Conservation (phyloP, 2,888 invertebrate species). For the Andrena camellia region DNA sequence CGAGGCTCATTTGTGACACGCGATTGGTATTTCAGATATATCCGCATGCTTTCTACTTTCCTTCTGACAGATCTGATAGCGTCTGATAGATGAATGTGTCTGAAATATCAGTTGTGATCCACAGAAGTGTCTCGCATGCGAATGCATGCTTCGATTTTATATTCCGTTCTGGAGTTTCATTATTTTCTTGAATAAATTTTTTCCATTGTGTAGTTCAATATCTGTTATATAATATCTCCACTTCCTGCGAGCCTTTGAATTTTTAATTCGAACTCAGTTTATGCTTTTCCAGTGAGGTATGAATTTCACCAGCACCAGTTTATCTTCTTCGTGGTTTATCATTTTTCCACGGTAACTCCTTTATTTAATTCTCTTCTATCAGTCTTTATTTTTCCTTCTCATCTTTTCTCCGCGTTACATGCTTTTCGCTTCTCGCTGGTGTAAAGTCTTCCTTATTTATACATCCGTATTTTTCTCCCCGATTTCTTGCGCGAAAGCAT, state of each 20-base stretch:
- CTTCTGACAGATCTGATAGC: too few relatives aligned
- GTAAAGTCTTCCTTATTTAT: slow-evolving; percentile 7
- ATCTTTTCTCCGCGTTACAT: neutral
- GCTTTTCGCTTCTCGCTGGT: slow-evolving; percentile 4
- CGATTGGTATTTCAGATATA: too few relatives aligned
- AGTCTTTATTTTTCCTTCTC: neutral
- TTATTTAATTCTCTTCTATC: neutral
- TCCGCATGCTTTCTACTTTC: too few relatives aligned
- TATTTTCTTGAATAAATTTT: neutral
- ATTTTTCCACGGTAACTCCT: neutral
- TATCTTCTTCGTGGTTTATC: too few relatives aligned
- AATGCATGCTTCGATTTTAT: neutral
- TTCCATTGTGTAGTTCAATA: neutral
- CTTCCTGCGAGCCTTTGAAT: neutral
- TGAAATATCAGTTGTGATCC: too few relatives aligned
- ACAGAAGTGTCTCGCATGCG: too few relatives aligned
- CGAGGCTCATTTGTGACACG: too few relatives aligned
- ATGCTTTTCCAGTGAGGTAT: neutral
- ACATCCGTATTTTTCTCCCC: neutral
- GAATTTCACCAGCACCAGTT: neutral
- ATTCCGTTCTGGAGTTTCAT: neutral
- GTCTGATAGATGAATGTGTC: too few relatives aligned
- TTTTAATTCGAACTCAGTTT: neutral
- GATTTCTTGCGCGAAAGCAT: neutral
- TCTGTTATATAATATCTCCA: neutral